Conservation (phyloP, 2,888 invertebrate genomes). For the Dasypolia templi region DNA sequence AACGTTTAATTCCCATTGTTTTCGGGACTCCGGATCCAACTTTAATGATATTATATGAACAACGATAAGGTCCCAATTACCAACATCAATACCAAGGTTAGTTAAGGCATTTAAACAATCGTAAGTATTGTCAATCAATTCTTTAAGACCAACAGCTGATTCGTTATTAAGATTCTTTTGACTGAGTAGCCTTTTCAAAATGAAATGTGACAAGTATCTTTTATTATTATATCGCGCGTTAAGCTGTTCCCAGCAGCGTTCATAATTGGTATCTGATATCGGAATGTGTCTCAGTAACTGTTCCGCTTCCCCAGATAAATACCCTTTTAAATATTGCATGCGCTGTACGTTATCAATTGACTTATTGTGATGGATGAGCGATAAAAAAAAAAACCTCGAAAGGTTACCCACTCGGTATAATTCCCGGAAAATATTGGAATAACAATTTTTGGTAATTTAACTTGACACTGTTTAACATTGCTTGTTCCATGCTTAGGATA, state of each 20-base stretch:
- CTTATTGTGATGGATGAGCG: too few species aligned
- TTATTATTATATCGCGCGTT: conserved; percentile 7
- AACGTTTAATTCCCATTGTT: conserved; percentile 5
- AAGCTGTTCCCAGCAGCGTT: not conserved
- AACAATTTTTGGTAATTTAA: conserved; percentile 4
- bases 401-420: not conserved
- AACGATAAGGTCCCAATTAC: not conserved
- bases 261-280: not conserved
- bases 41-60: not conserved
- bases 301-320: conserved; percentile 18
- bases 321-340: too few species aligned
- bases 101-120: not conserved
- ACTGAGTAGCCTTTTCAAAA: conserved; percentile 4
- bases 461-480: conserved; percentile 6
- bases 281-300: conserved; percentile 8
- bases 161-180: not conserved
- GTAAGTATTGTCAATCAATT: not conserved
- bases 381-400: conserved; percentile 1
- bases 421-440: not conserved
- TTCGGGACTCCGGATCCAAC: conserved; percentile 5
- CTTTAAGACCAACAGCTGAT: not conserved
- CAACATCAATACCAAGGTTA: conserved; percentile 4
- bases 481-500: not conserved
- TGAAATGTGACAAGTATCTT: not conserved
- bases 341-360: too few species aligned